phyloP scores from a whole-genome alignment of 2,113 vertebrate species.

The Vidua chalybeata region DNA sequence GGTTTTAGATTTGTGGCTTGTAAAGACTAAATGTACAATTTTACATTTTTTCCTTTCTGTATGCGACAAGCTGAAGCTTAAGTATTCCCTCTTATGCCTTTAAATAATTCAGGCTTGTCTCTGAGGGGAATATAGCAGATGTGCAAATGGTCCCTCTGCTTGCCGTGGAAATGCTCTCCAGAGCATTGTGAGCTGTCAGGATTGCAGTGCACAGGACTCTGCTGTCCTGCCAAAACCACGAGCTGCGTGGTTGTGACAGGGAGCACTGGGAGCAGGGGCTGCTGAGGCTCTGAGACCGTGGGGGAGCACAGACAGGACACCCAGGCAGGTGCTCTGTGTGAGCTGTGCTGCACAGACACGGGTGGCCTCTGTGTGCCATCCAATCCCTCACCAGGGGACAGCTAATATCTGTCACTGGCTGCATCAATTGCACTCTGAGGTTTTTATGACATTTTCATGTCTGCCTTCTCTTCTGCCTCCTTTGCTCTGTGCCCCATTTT shows the following conservation, averaged over 20 bases:
- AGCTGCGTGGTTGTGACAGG: fast-evolving
- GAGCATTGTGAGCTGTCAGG: fast-evolving
- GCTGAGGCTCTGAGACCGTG: neutral
- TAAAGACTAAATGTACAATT: neutral
- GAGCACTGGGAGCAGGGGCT: neutral
- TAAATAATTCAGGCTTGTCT: neutral
- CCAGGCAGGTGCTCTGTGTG: neutral
- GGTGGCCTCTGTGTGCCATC: fast-evolving
- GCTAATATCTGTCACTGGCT: neutral
- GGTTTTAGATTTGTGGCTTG: neutral
- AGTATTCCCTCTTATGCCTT: neutral
- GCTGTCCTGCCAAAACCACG: neutral
- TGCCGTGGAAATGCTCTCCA: neutral
- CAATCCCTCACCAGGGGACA: neutral
- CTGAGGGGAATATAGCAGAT: neutral
- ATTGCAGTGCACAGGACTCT: neutral
- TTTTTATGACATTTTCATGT: neutral
- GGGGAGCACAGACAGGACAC: neutral
- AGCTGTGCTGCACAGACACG: neutral
- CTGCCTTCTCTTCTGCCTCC: neutral
- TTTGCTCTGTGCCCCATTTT: conserved; percentile 31
- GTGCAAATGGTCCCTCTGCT: neutral
- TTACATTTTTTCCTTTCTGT: neutral
- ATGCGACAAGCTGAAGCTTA: neutral
- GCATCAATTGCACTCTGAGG: neutral